Percentiles rank a stretch among this genome's conserved stretches.
These are phyloP conservation scores for Lutjanus erythropterus DNA, from an alignment of 2,113 vertebrate species.

Conservation along the genomic window DNA sequence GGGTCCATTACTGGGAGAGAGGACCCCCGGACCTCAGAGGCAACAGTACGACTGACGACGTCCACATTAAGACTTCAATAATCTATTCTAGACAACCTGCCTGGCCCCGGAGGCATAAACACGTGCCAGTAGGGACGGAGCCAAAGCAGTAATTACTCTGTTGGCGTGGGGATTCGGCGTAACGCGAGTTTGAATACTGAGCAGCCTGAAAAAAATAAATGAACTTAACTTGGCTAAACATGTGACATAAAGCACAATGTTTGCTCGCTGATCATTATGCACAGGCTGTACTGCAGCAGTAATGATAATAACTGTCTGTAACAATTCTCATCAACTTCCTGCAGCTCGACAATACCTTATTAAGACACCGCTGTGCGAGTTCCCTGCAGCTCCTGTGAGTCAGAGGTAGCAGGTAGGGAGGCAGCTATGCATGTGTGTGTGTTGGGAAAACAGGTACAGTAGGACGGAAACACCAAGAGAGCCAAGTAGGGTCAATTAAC, in stretches of 20 bases:
- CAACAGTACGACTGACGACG: constrained; percentile 39
- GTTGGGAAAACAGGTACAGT: constrained; percentile 25
- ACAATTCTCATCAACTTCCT: constrained; percentile 71
- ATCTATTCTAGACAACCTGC: constrained; percentile 49
- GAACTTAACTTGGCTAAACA: constrained; percentile 2
- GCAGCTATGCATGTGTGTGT: constrained; percentile 3
- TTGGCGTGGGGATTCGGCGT: background rate
- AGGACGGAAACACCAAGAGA: constrained; percentile 26
- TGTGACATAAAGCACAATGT: constrained; percentile 38
- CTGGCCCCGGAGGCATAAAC: constrained; percentile 32
- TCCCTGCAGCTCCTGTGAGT: constrained; percentile 42
- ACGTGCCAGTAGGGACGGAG: constrained; percentile 21
- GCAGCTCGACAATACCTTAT: constrained; percentile 43
- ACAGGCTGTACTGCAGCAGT: constrained; percentile 35
- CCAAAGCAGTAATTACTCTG: constrained; percentile 53
- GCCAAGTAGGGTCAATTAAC: constrained; percentile 58
- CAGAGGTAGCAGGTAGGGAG: constrained; percentile 24
- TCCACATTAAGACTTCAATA: constrained; percentile 66
- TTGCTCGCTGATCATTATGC: constrained; percentile 50
- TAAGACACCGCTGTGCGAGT: constrained; percentile 31
- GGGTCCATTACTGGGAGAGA: constrained; percentile 66
- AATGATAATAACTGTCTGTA: constrained; percentile 66
- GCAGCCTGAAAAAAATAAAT: background rate
- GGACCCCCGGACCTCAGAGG: constrained; percentile 44
- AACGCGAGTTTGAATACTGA: constrained; percentile 47